phyloP scores from a whole-genome alignment of 30 jellyfish, hydroid and myxozoan species.

The Hydractinia echinata region DNA sequence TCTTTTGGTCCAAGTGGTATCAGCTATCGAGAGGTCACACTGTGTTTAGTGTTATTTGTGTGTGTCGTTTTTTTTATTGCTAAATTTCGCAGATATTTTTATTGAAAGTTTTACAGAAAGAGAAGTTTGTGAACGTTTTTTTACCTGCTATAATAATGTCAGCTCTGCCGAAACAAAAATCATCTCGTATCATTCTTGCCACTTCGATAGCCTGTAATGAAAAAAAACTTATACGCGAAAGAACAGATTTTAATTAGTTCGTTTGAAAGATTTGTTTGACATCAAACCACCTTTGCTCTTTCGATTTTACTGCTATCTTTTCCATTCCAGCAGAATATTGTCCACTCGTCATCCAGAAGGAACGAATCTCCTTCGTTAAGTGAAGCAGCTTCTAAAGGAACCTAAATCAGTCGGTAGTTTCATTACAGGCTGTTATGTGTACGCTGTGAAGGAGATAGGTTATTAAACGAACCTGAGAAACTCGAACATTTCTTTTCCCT shows the following conservation, averaged over 20 bases:
- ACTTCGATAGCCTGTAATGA: slow-evolving; percentile 59
- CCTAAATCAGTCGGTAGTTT: slow-evolving; percentile 20
- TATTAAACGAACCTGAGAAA: slow-evolving; percentile 35
- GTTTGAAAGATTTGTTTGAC: not conserved
- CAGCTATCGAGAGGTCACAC: too few species aligned
- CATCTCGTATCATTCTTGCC: slow-evolving; percentile 66
- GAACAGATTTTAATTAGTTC: not conserved
- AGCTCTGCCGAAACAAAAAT: slow-evolving; percentile 69
- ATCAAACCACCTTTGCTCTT: slow-evolving; percentile 58
- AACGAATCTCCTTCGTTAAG: slow-evolving; percentile 67
- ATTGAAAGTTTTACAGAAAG: too few species aligned
- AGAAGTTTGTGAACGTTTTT: not conserved
- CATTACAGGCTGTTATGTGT: too few species aligned
- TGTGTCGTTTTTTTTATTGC: too few species aligned
- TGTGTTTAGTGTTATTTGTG: too few species aligned
- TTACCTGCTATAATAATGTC: slow-evolving; percentile 69
- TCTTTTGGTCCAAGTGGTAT: too few species aligned
- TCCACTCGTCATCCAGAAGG: slow-evolving; percentile 70
- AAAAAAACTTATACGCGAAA: not conserved
- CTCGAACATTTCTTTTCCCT: slow-evolving; percentile 66
- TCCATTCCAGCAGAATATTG: slow-evolving; percentile 80
- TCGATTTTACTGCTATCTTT: slow-evolving; percentile 61
- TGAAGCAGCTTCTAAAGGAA: slow-evolving; percentile 38
- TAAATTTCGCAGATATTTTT: too few species aligned
- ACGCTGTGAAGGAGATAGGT: not conserved